Evolutionary conservation across 2,797 vertebrate genomes (phyloP), one percentile per base, ranked within the genome.

Genomic region (Eleutherodactylus coqui): DNA sequence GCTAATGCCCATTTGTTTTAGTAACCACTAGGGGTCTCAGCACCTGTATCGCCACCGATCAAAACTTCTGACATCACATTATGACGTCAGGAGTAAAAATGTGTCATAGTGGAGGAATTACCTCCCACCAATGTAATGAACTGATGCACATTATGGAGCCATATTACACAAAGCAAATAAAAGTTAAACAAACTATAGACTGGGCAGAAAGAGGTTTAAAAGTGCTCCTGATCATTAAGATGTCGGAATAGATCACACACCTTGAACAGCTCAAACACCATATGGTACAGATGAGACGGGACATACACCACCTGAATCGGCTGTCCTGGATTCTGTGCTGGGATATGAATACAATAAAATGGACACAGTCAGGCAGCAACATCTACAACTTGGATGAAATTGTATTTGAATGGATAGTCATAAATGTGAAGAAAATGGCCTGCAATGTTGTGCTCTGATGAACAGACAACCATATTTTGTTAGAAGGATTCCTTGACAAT

Each of bases 241-340:
- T 41, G 10, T 9, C 11, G 34, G 36, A 41, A 24, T 21, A 13
- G 9, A 75, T 78, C 86, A 95, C 94, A 91, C 91, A 99, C 98
- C 97, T 99, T 99, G 92, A 99, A 98, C 89, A 99, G 97, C 92
- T 99, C 98, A 92, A 99, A 99, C 90, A 98, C 95, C 98, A 99
- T 99, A 90, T 99, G 98, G 92, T 99, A 99, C 84, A 99, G 94
- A 92, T 99, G 98, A 51, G 98, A 99, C 16, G 98, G 98, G 83
- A 99, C 97, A 45, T 99, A 99, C 62, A 98, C 97, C 92, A 99
- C 94, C 55, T 94, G 94, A 90, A 96, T 92, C 64, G 96, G 95
- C 41, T 95, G 96, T 67, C 90, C 96, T 84, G 92, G 90, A 81
- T 96, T 96, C 93, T 97, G 95, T 84, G 86, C 97, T 98, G 93